A percentile compares a stretch with the other conserved stretches of the same genome.
Conservation (phyloP, 2,797 vertebrate genomes). For the Todus mexicanus region DNA sequence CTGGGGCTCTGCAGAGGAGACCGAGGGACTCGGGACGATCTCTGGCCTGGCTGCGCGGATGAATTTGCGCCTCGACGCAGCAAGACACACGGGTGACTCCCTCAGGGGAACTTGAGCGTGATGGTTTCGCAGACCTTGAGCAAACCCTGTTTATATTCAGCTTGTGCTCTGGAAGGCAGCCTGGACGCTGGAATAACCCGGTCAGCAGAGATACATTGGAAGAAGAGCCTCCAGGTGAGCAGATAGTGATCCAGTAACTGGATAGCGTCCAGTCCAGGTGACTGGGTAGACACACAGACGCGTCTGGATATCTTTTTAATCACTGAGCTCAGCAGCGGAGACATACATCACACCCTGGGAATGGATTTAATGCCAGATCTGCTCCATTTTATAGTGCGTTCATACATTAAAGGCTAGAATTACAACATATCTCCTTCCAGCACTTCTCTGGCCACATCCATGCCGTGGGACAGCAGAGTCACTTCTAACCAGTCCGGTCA, state of each 20-base stretch:
- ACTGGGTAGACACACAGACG: background rate
- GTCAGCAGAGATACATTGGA: background rate
- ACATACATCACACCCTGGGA: background rate
- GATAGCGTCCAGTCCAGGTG: background rate
- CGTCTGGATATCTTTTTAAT: background rate
- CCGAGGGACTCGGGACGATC: rapidly evolving
- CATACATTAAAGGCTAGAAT: background rate
- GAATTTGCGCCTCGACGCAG: background rate
- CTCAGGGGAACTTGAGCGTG: background rate
- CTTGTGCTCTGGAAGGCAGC: background rate
- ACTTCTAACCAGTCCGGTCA: background rate
- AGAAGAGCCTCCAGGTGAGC: background rate
- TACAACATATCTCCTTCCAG: background rate
- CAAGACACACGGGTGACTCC: background rate
- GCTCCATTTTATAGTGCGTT: background rate
- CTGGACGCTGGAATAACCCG: background rate
- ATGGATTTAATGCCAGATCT: background rate
- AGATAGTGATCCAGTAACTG: background rate
- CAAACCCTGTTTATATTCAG: background rate
- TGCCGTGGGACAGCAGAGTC: background rate
- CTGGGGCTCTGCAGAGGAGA: background rate
- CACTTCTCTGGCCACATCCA: background rate
- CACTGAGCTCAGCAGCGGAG: background rate
- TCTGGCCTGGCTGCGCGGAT: background rate
- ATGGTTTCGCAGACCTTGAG: background rate